Base-by-base conservation (phyloP, 2,113 vertebrate genomes). In the Sakesphorus luctuosus region DNA sequence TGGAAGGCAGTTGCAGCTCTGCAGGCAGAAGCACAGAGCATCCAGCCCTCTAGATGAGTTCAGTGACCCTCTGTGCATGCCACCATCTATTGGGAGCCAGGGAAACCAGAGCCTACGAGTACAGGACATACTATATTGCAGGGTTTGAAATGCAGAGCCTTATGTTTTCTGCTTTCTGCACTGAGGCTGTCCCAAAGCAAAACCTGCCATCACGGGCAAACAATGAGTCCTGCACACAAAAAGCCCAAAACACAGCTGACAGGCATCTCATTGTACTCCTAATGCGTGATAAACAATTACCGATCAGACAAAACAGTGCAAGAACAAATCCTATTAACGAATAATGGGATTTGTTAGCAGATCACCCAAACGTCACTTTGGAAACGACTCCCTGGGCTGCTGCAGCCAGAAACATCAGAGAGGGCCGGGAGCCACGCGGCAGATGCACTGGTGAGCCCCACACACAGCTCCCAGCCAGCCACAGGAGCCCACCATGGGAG, bases 291-390 rank as follows among this genome's bases (percentile, higher is more conserved):
- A 95, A 96, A 86, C 87, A 96, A 95, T 92, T 90, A 90, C 65
- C 3, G 43, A 94, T 75, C 1, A 1, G 65, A 94, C 90, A 96
- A 95, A 94, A 65, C 25, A 84, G 44, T 19, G 56, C 75, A 93
- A 86, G 94, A 95, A 95, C 73, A 84, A 97, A 95, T 96, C 93
- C 90, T 62, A 84, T 96, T 95, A 96, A 92, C 52, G 61, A 96
- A 96, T 93, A 96, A 96, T 55, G 80, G 90, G 76, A 94, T 96
- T 86, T 94, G 63, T 65, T 90, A 87, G 65, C 0, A 0, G 90
- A 97, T 96, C 92, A 88, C 73, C 65, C 79, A 95, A 96, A 93
- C 0, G 2, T 65, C 67, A 71, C 87, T 91, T 94, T 91, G 87
- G 91, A 87, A 91, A 74, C 3, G 2, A 77, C 26, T 80, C 62